phyloP scores from a whole-genome alignment of 2,113 vertebrate genomes.

The Microcebus ravelobensis region DNA sequence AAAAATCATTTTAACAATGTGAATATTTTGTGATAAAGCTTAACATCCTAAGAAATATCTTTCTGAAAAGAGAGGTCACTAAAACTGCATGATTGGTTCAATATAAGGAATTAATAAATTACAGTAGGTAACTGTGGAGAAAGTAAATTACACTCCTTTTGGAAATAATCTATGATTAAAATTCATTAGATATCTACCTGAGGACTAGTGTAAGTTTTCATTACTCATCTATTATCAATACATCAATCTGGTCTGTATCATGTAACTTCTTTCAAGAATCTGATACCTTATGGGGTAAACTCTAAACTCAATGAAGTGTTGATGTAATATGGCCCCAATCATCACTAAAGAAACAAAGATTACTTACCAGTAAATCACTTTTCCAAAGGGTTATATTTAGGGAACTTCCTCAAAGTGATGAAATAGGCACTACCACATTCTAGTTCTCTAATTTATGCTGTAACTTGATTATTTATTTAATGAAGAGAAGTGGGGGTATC shows the following conservation, averaged over 20 bases:
- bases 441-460: not conserved
- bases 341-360: constrained; percentile 28
- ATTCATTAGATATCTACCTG: not conserved
- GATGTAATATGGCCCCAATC: not conserved
- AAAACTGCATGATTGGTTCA: constrained; percentile 10
- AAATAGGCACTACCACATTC: not conserved
- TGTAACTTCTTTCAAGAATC: not conserved
- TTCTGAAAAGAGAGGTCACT: constrained; percentile 5
- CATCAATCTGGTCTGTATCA: not conserved
- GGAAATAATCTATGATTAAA: constrained; percentile 27
- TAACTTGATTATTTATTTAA: constrained; percentile 25
- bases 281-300: not conserved
- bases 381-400: not conserved
- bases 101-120: constrained; percentile 18
- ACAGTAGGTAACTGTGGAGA: not conserved
- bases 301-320: not conserved
- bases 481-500: not conserved
- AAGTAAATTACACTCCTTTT: constrained; percentile 16
- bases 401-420: not conserved
- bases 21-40: not conserved
- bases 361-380: not conserved
- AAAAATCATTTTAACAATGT: not conserved
- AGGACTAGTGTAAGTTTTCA: not conserved
- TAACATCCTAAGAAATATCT: constrained; percentile 34
- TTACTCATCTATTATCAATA: constrained; percentile 17